A percentile compares a stretch with the other conserved stretches of the same genome.
Conservation (phyloP, 2,888 invertebrate species). For the Microplitis deprimator region DNA sequence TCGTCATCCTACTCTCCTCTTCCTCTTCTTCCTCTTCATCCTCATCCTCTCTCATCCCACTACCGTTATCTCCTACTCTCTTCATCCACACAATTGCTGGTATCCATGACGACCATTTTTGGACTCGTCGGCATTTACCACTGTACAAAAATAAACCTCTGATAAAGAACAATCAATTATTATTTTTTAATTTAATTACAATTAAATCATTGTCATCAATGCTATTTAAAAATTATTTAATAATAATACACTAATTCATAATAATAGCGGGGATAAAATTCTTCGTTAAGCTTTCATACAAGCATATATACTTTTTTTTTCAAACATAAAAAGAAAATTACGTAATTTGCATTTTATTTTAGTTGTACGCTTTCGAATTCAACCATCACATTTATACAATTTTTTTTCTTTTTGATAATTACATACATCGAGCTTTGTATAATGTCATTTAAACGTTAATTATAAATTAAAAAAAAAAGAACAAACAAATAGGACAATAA, state of each 20-base stretch:
- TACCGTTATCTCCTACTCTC: constrained; percentile 2
- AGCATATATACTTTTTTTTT: not conserved
- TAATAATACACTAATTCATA: too few species aligned
- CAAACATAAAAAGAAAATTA: not conserved
- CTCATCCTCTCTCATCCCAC: constrained; percentile 36
- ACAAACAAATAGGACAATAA: not conserved
- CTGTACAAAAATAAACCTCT: not conserved
- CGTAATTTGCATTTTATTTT: not conserved
- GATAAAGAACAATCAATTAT: not conserved
- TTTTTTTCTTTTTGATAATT: not conserved
- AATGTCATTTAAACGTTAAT: not conserved
- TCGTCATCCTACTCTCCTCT: constrained; percentile 46
- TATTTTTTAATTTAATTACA: not conserved
- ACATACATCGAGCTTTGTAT: not conserved
- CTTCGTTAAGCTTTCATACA: not conserved
- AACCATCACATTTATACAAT: too few species aligned
- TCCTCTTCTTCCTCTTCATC: constrained; percentile 46
- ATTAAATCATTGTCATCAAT: not conserved
- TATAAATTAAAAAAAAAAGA: not conserved
- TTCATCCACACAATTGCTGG: constrained; percentile 59
- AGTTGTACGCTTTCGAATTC: not conserved
- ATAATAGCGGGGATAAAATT: too few species aligned
- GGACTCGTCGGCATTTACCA: constrained; percentile 40
- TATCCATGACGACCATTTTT: constrained; percentile 53
- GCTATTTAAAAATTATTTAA: too few species aligned